Conservation (phyloP, 2,888 invertebrate genomes). For the Oligia strigilis region DNA sequence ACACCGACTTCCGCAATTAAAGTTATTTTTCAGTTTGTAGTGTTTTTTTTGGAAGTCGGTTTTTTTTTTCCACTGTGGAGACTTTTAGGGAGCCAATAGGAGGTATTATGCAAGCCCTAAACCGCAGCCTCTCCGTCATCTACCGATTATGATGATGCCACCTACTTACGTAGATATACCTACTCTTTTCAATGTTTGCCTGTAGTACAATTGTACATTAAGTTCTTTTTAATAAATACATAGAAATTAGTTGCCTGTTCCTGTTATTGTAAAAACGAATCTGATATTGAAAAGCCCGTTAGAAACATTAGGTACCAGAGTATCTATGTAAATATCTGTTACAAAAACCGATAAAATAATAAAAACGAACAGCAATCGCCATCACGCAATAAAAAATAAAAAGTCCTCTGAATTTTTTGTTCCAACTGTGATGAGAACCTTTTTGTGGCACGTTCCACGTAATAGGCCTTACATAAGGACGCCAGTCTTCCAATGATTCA, state of each 20-base stretch:
- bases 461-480: neutral
- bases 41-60: too few species aligned
- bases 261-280: neutral
- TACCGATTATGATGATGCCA: neutral
- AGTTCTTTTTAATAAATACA: neutral
- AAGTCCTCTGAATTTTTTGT: conserved; percentile 31
- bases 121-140: neutral
- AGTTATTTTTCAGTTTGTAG: too few species aligned
- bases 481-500: conserved; percentile 29
- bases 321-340: neutral
- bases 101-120: neutral
- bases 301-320: neutral
- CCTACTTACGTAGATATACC: neutral
- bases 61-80: neutral
- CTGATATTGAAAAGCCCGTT: neutral
- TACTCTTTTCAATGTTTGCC: neutral
- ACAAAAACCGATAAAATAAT: conserved; percentile 33
- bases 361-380: conserved; percentile 21
- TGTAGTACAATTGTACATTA: neutral
- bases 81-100: neutral
- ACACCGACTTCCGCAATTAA: too few species aligned
- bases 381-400: conserved; percentile 17
- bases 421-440: conserved; percentile 18
- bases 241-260: neutral
- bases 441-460: conserved; percentile 34